Evolutionary conservation across 2,888 invertebrate genomes (phyloP), one percentile per base, ranked within the genome.

Genomic region (Zonitis immaculata): DNA sequence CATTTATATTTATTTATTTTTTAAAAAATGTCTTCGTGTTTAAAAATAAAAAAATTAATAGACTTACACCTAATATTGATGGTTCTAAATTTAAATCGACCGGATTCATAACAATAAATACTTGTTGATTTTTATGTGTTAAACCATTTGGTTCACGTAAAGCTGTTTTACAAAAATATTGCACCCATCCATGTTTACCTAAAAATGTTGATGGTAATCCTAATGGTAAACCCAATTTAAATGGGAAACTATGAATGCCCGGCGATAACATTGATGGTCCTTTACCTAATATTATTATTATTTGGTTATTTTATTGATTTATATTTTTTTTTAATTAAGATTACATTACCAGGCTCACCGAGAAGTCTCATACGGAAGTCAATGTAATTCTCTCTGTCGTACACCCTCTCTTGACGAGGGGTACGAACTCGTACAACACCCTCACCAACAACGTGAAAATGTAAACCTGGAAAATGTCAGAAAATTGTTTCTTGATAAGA

Each of bases 81-180:
- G 93, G 91, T 72, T 95, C 95, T 73, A 91, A 77, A 77, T 95
- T 95, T 66, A 95, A 79, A 75, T 95, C 94, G 62, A 95, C 93
- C 4, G 95, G 95, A 75, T 92, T 95, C 94, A 95, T 94, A 3
- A 95, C 93, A 67, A 95, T 93, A 76, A 95, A 95, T n/a, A 95
- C 95, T 77, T 95, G 95, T 74, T 95, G 94, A 73, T 95, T 95
- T 76, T 95, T 95, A 72, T 95, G 95, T 5, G 92, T 91, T 30
- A 95, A 78, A 1, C 94, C 94, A 60, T 87, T 88, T 6, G 93
- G 91, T 68, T 95, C 95, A 44, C 92, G 79, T 14, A 94, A 78
- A 0, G 93, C 93, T 16, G 93, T 91, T 74, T 93, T 93, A 71
- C 94, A 95, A 73, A 86, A 95, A 76, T 94, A 95, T 76, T 95